Conservation (phyloP, 2,113 vertebrate species). For the Aldabrachelys gigantea region DNA sequence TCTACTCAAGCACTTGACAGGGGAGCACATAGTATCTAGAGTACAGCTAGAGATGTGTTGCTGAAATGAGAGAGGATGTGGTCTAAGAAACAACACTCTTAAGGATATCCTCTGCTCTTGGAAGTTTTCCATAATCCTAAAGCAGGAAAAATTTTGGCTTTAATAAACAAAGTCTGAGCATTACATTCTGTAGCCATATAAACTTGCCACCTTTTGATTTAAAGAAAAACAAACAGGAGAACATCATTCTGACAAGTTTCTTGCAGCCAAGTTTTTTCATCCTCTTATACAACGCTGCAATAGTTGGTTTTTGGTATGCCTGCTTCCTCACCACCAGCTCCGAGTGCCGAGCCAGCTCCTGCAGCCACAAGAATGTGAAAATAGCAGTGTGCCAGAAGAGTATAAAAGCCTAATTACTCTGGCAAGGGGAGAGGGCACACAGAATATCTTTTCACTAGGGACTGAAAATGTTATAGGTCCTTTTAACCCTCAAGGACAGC, state of each 20-base stretch:
- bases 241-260: not conserved
- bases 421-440: not conserved
- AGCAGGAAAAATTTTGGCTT: not conserved
- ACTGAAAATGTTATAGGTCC: not conserved
- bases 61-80: not conserved
- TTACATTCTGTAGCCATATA: not conserved
- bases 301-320: not conserved
- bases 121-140: slow-evolving; percentile 30
- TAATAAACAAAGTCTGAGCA: slow-evolving; percentile 4
- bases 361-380: not conserved
- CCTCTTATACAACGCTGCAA: not conserved
- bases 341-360: not conserved
- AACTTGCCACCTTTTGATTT: not conserved
- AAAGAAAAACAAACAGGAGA: not conserved
- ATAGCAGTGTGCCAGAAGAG: rapidly evolving
- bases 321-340: not conserved
- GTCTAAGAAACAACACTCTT: not conserved
- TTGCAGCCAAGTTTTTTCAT: not conserved
- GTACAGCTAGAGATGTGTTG: not conserved
- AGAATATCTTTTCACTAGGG: not conserved
- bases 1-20: not conserved
- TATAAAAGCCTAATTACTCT: not conserved
- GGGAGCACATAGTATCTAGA: not conserved
- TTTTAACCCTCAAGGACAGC: not conserved
- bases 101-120: slow-evolving; percentile 32